Evolutionary conservation across 2,888 invertebrate genomes (phyloP), one percentile per base, ranked within the genome.

Genomic region (Cephus sareptanus): DNA sequence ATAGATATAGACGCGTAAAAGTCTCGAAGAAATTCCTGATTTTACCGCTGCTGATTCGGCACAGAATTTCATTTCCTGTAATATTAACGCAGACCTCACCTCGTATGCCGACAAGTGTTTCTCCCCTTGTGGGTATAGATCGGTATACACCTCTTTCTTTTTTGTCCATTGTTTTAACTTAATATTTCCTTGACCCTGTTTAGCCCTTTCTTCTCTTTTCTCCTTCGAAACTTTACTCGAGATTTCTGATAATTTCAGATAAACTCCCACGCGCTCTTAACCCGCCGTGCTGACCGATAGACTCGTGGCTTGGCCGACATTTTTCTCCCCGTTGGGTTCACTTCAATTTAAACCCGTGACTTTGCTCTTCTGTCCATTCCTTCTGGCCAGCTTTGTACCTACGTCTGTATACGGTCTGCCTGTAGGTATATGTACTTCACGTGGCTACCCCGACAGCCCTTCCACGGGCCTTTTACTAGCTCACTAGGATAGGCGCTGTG

Each of bases 341-440:
- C 84, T 89, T 90, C 88, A 90, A 91, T 91, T 90, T 90, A 91
- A 91, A 90, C 87, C 87, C 85, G 89, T 91, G 90, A 91, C 87
- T 88, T 81, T 86, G 88, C 89, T 88, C 85, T 85, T 88, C 86
- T 84, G 84, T 81, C 82, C 84, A 31, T 80, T 81, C 81, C 83
- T 85, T 56, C 56, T 56, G 56, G 23, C 23, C 56, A 56, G 56
- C 23, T 56, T 56, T 56, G 9, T 56, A 35, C 35, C 35, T 35
- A 56, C 56, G 56, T 0, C 56, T 56, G 56, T 23, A 56, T 56
- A 56, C 23, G 9, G 56, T 23, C 23, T 2, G 6, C 6, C 23
- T 23, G 23, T 9, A 15, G 2, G 23, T 56, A 23, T 23, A 56
- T 15, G 23, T 56, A 56, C 56, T 56, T 23, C 23, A 56, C 56